These are phyloP conservation scores for Sterna hirundo DNA, from an alignment of 2,113 vertebrate species.

Conservation along the genomic window DNA sequence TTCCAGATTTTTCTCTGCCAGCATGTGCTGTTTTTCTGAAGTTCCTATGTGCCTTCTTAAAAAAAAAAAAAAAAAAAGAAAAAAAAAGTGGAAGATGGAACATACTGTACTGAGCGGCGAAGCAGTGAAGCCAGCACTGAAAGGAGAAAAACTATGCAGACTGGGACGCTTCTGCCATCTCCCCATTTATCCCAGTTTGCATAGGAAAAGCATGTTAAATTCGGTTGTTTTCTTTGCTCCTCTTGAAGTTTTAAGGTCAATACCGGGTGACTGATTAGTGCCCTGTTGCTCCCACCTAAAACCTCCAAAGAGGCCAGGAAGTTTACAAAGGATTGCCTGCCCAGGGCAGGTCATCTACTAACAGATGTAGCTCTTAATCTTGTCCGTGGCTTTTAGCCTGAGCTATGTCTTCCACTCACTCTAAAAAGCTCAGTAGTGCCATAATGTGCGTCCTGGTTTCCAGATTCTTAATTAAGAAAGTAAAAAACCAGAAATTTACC, in stretches of 20 bases:
- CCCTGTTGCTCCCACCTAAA: background rate
- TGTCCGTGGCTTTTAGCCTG: background rate
- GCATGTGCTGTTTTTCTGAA: conserved; percentile 71
- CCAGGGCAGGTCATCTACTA: background rate
- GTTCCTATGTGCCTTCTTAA: conserved; percentile 26
- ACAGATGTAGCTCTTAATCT: background rate
- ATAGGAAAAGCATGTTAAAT: background rate
- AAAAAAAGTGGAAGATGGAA: conserved; percentile 17
- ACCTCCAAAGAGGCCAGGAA: background rate
- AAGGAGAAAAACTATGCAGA: background rate
- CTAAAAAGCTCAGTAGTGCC: background rate
- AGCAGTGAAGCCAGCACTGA: background rate
- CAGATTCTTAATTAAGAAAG: background rate
- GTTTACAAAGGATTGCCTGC: background rate
- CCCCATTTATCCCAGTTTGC: background rate
- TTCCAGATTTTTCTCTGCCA: conserved; percentile 39
- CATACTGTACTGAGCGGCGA: conserved; percentile 4
- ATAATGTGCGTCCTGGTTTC: rapidly evolving
- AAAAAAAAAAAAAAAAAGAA: background rate
- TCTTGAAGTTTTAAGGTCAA: background rate
- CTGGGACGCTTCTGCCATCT: background rate
- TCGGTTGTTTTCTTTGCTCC: background rate
- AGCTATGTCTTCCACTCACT: background rate
- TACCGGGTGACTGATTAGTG: background rate
- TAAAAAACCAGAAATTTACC: background rate